phyloP scores from a whole-genome alignment of 2,888 invertebrate species.

The Trichacis sp. region DNA sequence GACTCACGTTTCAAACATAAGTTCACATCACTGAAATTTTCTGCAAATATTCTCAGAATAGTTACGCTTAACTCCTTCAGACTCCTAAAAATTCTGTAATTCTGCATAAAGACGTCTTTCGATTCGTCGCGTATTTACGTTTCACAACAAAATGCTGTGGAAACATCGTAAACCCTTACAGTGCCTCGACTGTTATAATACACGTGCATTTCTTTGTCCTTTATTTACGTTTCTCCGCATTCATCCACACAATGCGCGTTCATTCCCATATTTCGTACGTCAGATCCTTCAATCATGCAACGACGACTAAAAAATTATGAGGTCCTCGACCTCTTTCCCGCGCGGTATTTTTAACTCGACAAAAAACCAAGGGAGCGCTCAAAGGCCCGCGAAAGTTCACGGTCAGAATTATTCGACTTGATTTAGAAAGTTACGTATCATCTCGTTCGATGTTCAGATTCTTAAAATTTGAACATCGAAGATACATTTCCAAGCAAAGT shows the following conservation, averaged over 20 bases:
- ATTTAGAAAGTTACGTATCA: background rate
- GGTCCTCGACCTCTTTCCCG: background rate
- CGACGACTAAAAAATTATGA: no score
- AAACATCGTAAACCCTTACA: slow-evolving; percentile 12
- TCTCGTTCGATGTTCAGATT: no score
- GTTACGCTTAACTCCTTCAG: no score
- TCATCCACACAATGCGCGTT: background rate
- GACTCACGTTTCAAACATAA: no score
- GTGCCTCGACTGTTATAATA: background rate
- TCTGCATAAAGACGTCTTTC: background rate
- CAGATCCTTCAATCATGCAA: no score
- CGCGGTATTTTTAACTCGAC: background rate
- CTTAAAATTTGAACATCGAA: no score
- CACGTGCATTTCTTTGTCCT: background rate
- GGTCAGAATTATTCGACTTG: background rate
- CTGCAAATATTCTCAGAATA: no score
- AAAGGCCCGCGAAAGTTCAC: background rate
- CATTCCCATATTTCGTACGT: background rate
- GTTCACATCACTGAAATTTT: no score
- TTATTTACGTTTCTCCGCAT: background rate
- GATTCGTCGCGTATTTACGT: slow-evolving; percentile 7
- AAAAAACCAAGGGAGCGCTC: background rate
- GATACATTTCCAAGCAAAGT: no score
- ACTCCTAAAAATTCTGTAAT: no score
- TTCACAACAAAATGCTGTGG: slow-evolving; percentile 8